Base-by-base conservation (phyloP, 1,140 invertebrate genomes). In the Sarcophaga peregrina region DNA sequence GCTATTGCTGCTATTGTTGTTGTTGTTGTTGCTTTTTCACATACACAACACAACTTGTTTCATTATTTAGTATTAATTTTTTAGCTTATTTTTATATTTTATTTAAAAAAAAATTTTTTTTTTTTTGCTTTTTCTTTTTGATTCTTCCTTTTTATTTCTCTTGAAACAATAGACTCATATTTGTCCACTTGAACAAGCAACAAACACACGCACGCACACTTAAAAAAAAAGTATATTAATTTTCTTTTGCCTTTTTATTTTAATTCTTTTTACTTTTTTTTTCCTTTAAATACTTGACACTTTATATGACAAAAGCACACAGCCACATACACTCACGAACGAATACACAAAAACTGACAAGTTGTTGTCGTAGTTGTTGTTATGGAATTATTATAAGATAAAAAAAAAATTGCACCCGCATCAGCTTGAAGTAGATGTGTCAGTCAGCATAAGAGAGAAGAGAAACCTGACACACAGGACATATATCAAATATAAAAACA, bases 351-450 rank as follows among this genome's bases (percentile, higher is more conserved):
- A n/a, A 58, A 58, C 10, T n/a, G 54, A 58, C 54, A 58, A 58
- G 54, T 58, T 37, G 25, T 37, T 37, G 25, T 37, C 25, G 25
- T n/a, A n/a, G n/a, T 37, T n/a, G 54, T 58, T 58, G 25, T 37
- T n/a, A 5, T 58, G n/a, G 15, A 68, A 68, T 37, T 15, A 62
- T n/a, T 15, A 62, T 62, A 62, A 62, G 54, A 62, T 7, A n/a
- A 15, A 62, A 7, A 62, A 62, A 62, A 62, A n/a, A 62, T 68
- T 8, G 62, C 62, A 68, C 62, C 62, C 62, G 62, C 62, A 68
- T 68, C 62, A 25, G 20, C 62, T 10, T 68, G 8, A 68, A 68
- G 25, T 37, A 37, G 62, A 68, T 68, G 62, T 68, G 62, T 68
- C 62, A 68, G 50, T n/a, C 25, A 37, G 25, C 62, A 68, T 7